These are phyloP conservation scores for Diorhabda sublineata DNA, from an alignment of 1,140 invertebrate species.

Conservation along the genomic window DNA sequence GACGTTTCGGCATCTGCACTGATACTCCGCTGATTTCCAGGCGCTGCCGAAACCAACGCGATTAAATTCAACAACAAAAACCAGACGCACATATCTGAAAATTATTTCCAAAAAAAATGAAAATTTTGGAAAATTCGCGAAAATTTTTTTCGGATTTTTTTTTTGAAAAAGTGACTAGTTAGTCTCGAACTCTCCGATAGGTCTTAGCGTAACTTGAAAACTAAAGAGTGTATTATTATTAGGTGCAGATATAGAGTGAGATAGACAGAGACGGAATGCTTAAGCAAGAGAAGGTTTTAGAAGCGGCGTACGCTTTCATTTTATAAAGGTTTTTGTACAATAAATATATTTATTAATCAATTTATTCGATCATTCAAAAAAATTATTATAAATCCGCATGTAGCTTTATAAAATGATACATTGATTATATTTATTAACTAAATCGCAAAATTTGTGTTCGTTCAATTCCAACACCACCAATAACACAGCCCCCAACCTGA, in stretches of 20 bases:
- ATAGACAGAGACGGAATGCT: slow-evolving; percentile 3
- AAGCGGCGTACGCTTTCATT: not conserved
- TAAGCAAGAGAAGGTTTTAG: not conserved
- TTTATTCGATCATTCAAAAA: no score
- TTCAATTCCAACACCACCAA: no score
- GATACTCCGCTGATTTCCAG: not conserved
- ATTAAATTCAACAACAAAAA: not conserved
- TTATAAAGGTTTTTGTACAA: no score
- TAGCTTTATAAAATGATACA: no score
- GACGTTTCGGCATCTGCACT: slow-evolving; percentile 5
- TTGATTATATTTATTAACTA: no score
- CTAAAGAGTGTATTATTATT: slow-evolving; percentile 14
- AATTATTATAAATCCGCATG: no score
- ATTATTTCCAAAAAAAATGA: not conserved
- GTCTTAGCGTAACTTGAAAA: slow-evolving; percentile 13
- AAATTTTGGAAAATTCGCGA: no score
- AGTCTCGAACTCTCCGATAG: not conserved
- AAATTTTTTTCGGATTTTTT: no score
- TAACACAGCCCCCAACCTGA: no score
- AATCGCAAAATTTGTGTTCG: no score
- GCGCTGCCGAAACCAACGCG: not conserved
- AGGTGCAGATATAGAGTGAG: slow-evolving; percentile 9
- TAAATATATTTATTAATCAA: no score
- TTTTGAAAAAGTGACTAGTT: no score
- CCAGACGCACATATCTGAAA: slow-evolving; percentile 5